A percentile compares a stretch with the other conserved stretches of the same genome.
These are phyloP conservation scores for Magallana gigas DNA, from an alignment of 1,140 invertebrate genomes.

Conservation along the genomic window DNA sequence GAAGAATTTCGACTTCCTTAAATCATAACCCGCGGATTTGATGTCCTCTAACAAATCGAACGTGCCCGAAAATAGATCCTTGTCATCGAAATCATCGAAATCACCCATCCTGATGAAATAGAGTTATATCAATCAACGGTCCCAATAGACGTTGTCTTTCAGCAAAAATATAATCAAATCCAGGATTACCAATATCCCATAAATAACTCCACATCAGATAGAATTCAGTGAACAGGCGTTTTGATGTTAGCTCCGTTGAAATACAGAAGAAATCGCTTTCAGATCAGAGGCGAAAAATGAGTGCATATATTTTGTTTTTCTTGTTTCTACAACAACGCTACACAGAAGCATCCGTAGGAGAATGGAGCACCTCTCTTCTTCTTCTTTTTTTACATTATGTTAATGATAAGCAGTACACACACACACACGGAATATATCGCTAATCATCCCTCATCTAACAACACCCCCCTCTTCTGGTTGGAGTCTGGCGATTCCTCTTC, in stretches of 20 bases:
- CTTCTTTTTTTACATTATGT: slow-evolving; percentile 10
- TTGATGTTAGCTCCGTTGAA: neutral
- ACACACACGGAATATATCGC: neutral
- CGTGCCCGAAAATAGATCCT: slow-evolving; percentile 47
- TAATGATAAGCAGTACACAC: slow-evolving; percentile 31
- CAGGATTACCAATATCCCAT: neutral
- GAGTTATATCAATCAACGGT: neutral
- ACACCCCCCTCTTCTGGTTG: neutral
- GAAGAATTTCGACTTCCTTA: slow-evolving; percentile 54
- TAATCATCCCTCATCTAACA: slow-evolving; percentile 29
- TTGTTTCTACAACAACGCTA: neutral
- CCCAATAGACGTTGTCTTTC: neutral
- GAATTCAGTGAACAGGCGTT: neutral
- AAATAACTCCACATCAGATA: neutral
- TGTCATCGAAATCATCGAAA: slow-evolving; percentile 56
- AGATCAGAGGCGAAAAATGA: neutral
- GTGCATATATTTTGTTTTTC: neutral
- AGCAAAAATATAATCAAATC: neutral
- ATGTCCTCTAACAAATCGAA: slow-evolving; percentile 56
- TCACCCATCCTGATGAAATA: slow-evolving; percentile 2
- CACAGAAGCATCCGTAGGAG: neutral
- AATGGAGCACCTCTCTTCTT: neutral
- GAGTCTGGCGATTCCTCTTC: neutral
- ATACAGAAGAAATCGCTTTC: neutral
- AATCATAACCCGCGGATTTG: slow-evolving; percentile 51